Conservation (phyloP, 2,797 vertebrate species). For the Pristis pectinata region DNA sequence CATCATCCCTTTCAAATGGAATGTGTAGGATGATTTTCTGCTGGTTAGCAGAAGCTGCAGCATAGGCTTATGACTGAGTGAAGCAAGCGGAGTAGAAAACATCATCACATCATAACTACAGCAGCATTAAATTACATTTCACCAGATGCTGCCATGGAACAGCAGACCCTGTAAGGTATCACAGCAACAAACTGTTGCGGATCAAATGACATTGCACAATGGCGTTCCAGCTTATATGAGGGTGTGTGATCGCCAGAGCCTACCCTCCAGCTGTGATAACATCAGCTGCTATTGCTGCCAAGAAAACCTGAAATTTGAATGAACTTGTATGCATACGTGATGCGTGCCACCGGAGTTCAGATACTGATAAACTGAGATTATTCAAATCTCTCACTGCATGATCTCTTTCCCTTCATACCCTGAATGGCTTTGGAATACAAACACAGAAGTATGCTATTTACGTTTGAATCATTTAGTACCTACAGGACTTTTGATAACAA, state of each 20-base stretch:
- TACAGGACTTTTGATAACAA: background rate
- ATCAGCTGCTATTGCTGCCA: background rate
- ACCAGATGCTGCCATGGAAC: background rate
- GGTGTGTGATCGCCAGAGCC: background rate
- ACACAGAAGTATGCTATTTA: background rate
- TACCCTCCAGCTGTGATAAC: background rate
- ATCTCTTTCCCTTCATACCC: background rate
- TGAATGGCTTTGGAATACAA: background rate
- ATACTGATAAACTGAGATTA: background rate
- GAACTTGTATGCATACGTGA: background rate
- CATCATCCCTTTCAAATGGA: background rate
- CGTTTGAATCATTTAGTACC: background rate
- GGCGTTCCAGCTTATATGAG: background rate
- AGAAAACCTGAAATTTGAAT: constrained; percentile 4
- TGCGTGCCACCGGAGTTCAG: background rate
- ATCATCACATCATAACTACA: background rate
- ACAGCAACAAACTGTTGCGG: background rate
- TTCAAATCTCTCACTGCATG: background rate
- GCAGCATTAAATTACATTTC: background rate
- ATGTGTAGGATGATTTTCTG: background rate
- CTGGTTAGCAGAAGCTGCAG: background rate
- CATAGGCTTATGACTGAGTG: background rate
- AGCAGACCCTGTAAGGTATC: background rate
- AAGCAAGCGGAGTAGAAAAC: background rate
- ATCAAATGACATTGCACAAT: constrained; percentile 18